Conservation (phyloP, 1,140 invertebrate genomes). For the Mactra quadrangularis region DNA sequence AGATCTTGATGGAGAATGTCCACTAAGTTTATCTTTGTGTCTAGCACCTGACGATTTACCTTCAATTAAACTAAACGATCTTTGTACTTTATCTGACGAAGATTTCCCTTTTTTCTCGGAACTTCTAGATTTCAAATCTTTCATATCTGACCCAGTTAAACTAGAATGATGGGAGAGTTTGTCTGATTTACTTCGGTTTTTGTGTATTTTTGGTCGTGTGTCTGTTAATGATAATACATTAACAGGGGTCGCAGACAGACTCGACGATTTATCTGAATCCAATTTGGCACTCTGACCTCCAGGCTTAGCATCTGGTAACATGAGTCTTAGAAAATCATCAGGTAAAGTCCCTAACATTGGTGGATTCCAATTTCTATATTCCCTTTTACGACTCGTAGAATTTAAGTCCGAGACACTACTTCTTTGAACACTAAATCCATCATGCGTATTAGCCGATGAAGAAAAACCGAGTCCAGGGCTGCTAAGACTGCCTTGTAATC, state of each 20-base stretch:
- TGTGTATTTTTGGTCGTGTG: constrained; percentile 53
- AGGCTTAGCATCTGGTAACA: constrained; percentile 30
- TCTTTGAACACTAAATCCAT: constrained; percentile 8
- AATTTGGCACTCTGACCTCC: constrained; percentile 21
- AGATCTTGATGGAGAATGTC: constrained; percentile 6
- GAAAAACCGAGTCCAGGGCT: constrained; percentile 31
- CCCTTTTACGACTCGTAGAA: constrained; percentile 59
- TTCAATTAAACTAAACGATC: constrained; percentile 45
- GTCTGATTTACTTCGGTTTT: constrained; percentile 50
- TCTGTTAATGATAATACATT: constrained; percentile 36
- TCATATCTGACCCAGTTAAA: constrained; percentile 45
- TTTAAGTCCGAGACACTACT: neutral
- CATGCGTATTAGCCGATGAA: neutral
- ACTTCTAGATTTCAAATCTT: constrained; percentile 25
- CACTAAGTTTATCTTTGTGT: constrained; percentile 20
- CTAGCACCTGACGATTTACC: constrained; percentile 25
- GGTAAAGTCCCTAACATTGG: constrained; percentile 92
- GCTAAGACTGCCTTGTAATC: neutral
- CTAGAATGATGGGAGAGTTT: constrained; percentile 41
- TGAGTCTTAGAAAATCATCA: constrained; percentile 89
- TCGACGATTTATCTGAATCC: constrained; percentile 23
- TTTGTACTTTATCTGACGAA: constrained; percentile 33
- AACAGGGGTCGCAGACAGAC: constrained; percentile 24
- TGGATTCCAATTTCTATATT: constrained; percentile 88
- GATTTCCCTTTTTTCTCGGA: constrained; percentile 50